Conservation (phyloP, 2,797 vertebrate species). For the Malacoraja senta region DNA sequence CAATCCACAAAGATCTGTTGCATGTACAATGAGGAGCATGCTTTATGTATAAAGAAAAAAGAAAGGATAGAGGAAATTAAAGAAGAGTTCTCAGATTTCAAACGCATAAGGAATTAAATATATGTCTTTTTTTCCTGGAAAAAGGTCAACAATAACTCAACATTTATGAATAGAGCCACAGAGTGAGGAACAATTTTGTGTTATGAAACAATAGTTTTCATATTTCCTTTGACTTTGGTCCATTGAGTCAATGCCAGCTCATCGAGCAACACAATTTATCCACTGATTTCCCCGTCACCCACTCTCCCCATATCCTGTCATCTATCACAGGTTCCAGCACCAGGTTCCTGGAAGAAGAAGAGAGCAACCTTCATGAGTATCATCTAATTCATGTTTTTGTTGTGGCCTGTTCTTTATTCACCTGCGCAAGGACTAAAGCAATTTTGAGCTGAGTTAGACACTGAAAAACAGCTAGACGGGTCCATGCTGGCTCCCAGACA, state of each 20-base stretch:
- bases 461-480: no score
- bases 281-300: no score
- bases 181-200: background rate
- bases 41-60: background rate
- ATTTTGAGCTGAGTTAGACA: no score
- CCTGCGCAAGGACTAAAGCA: no score
- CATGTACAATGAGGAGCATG: background rate
- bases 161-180: no score
- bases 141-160: background rate
- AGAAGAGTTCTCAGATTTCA: background rate
- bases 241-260: no score
- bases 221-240: no score
- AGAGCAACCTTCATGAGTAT: background rate
- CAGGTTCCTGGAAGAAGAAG: background rate
- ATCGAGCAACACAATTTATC: no score
- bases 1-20: background rate
- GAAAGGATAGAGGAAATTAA: background rate
- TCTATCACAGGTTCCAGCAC: no score
- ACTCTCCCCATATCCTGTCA: no score
- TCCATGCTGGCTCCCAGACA: no score
- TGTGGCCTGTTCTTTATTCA: background rate
- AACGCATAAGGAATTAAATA: background rate
- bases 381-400: background rate
- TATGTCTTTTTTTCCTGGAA: background rate
- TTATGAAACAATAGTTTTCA: background rate